Evolutionary conservation across 2,888 invertebrate genomes (phyloP).

Genomic region (Aleiodes alternator): DNA sequence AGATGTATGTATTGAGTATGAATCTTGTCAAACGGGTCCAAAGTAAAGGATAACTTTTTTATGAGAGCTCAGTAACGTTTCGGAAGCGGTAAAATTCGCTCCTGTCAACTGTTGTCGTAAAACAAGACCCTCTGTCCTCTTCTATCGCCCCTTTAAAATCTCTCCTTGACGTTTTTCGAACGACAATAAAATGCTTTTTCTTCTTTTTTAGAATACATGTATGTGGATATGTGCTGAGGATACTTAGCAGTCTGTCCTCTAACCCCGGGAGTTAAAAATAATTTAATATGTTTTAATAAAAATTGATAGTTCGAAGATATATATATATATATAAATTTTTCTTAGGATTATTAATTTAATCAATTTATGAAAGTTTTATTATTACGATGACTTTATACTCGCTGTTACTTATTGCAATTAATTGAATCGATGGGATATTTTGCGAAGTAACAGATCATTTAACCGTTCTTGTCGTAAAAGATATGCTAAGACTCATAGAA

Average conservation of each 20-base stretch:
- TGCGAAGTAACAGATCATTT: conserved; percentile 67
- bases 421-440: conserved; percentile 11
- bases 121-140: conserved; percentile 50
- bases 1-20: neutral
- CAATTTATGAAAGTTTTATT: neutral
- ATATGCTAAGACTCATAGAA: conserved; percentile 51
- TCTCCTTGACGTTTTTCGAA: conserved; percentile 19
- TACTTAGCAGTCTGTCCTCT: conserved; percentile 14
- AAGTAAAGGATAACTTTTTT: conserved; percentile 55
- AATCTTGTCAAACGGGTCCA: conserved; percentile 39
- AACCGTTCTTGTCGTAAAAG: conserved; percentile 68
- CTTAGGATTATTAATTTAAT: no score
- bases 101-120: conserved; percentile 60
- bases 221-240: neutral
- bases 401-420: neutral
- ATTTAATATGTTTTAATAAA: neutral
- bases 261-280: neutral
- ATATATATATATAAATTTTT: no score
- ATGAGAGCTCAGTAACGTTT: conserved; percentile 63
- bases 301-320: neutral
- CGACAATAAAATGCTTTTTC: conserved; percentile 1
- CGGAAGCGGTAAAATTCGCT: conserved; percentile 67
- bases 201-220: conserved; percentile 4
- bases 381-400: neutral
- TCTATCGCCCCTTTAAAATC: neutral